These are phyloP conservation scores for Lepidostoma basale DNA, from an alignment of 1,140 invertebrate genomes.

Conservation along the genomic window DNA sequence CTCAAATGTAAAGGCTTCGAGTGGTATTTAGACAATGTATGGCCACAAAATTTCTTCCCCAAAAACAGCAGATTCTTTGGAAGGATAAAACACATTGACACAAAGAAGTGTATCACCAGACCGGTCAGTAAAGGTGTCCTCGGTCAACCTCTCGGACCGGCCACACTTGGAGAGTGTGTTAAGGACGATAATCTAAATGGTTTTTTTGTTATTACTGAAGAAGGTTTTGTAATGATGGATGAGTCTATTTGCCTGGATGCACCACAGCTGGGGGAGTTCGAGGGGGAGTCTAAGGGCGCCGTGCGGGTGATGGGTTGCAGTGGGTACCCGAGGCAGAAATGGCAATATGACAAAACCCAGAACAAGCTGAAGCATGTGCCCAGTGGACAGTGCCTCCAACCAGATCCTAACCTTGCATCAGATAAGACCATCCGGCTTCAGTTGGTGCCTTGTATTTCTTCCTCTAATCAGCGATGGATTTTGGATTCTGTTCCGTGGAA, in stretches of 20 bases:
- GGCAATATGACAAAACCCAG: slow-evolving; percentile 32
- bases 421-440: slow-evolving; percentile 7
- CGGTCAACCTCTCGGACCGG: slow-evolving; percentile 64
- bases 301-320: slow-evolving; percentile 44
- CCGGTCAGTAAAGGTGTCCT: slow-evolving; percentile 66
- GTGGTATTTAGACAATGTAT: slow-evolving; percentile 95
- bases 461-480: slow-evolving; percentile 33
- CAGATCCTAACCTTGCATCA: not conserved
- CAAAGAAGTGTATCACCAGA: slow-evolving; percentile 65
- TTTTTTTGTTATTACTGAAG: slow-evolving; percentile 75
- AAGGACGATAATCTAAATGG: slow-evolving; percentile 64
- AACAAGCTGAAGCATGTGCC: slow-evolving; percentile 34
- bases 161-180: slow-evolving; percentile 63
- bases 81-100: slow-evolving; percentile 45
- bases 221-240: slow-evolving; percentile 54
- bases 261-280: slow-evolving; percentile 37
- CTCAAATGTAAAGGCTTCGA: slow-evolving; percentile 88
- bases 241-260: slow-evolving; percentile 44
- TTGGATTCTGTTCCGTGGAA: slow-evolving; percentile 41
- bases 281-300: slow-evolving; percentile 31
- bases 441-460: slow-evolving; percentile 19
- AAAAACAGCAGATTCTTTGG: slow-evolving; percentile 71
- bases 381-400: slow-evolving; percentile 33
- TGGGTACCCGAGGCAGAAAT: slow-evolving; percentile 37
- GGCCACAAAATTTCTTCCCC: slow-evolving; percentile 91